Base-by-base conservation (phyloP, 2,113 vertebrate genomes). In the Pampusana beccarii region DNA sequence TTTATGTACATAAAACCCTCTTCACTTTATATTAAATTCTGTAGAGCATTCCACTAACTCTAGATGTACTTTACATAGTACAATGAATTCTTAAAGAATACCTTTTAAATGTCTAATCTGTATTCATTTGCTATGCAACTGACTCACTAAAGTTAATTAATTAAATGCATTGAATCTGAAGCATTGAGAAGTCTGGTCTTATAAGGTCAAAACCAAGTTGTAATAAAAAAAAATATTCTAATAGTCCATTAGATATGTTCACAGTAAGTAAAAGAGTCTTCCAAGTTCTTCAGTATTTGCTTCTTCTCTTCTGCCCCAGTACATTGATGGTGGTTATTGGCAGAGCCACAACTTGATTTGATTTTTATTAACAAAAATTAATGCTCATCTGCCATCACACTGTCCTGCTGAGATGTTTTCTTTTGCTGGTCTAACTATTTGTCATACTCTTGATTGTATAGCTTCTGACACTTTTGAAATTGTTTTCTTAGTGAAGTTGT, bases 81-180 rank as follows among this genome's bases (percentile, higher is more conserved):
- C 78, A 86, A 87, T 42, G 70, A 78, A 78, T 82, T 31, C 8
- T 90, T 87, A 88, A 90, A 88, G 44, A 60, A 72, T 82, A 75
- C 20, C 34, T 91, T 87, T 91, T 50, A 91, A 90, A 90, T 73
- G 36, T 40, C 83, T 78, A 84, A 90, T 91, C 40, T 95, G 26
- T 75, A 95, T 77, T 91, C 74, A 93, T 89, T 94, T 86, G 78
- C 79, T 82, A 33, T 86, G 42, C 33, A 66, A 79, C 13, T 34
- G 46, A 57, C 54, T 93, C 46, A 94, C 44, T 72, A 19, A 89
- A 90, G 67, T 90, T 93, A 88, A 95, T 95, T 94, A 95, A 95
- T 85, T 94, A 80, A 65, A 53, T 70, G 26, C 42, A 57, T 83
- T 92, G 64, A 88, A 91, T 74, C 25, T 80, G 56, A 75, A 89